Evolutionary conservation across 2,888 invertebrate genomes (phyloP).

Genomic region (Ptychoptera contaminata): DNA sequence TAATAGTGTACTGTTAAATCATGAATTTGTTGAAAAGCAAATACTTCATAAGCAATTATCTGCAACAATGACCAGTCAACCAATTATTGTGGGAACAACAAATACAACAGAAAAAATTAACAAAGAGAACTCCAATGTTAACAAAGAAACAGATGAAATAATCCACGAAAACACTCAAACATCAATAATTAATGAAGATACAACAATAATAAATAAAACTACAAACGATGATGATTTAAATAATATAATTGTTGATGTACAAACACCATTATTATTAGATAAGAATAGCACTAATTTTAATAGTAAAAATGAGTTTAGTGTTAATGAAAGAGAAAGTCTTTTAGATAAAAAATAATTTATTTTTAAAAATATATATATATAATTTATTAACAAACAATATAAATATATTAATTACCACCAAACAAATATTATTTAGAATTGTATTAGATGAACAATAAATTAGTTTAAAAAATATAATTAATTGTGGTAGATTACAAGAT

Average conservation of each 20-base stretch:
- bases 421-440: neutral
- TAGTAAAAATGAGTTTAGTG: constrained; percentile 10
- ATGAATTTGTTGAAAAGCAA: constrained; percentile 7
- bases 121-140: no score
- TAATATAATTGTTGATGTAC: constrained; percentile 8
- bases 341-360: constrained; percentile 9
- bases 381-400: neutral
- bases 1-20: constrained; percentile 10
- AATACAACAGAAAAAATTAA: no score
- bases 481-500: neutral
- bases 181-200: no score
- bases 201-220: neutral
- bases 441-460: neutral
- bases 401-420: no score
- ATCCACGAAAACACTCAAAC: no score
- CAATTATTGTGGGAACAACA: neutral
- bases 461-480: neutral
- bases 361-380: no score
- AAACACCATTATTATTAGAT: constrained; percentile 12
- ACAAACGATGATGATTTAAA: neutral
- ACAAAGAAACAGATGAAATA: no score
- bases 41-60: neutral
- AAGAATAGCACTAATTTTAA: constrained; percentile 11
- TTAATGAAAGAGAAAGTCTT: constrained; percentile 13
- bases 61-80: neutral